Evolutionary conservation across 2,113 vertebrate genomes (phyloP), one percentile per base, ranked within the genome.

Genomic region (Ailurus styani): DNA sequence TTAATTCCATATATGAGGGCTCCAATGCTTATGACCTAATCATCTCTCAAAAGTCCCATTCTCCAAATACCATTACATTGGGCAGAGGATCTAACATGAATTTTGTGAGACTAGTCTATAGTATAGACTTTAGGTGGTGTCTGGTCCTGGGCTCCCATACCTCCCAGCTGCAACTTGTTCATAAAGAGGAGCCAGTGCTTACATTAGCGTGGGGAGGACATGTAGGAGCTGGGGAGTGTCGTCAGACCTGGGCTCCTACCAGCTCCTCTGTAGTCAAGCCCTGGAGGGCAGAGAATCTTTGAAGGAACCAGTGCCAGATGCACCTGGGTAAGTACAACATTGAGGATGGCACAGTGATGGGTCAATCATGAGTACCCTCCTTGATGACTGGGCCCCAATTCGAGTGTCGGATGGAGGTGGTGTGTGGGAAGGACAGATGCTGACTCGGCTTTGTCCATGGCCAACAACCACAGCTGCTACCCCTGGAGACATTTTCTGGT

Each of bases 241-340:
- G 0, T 45, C 37, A 57, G 52, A 4, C 40, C 73, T 57, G 62
- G 60, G 50, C 11, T 57, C 50, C 60, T 4, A 1, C 11, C 40
- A 4, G 10, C 62, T 45, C 31, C 0, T 0, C 50, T 5, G 8
- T 31, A 20, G 13, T 70, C 14, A 54, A 45, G 5, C 29, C 34
- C 23, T 87, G 73, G 62, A n/a, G 11, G 45, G 60, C 2, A 17
- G 47, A 54, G 37, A 77, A 68, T 13, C 47, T 42, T 7, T 1
- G 1, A 29, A 31, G 83, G 84, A 79, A 42, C 47, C 11, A 64
- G 60, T 45, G 83, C 72, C 47, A 21, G 14, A 29, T 3, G 14
- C 72, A 79, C 14, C 5, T 1, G 27, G n/a, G 2, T 13, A 13
- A 62, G 68, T 14, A n/a, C 9, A 52, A 23, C 45, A 42, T 10